Conservation (phyloP, 1,140 invertebrate species). For the Ceratitis capitata region DNA sequence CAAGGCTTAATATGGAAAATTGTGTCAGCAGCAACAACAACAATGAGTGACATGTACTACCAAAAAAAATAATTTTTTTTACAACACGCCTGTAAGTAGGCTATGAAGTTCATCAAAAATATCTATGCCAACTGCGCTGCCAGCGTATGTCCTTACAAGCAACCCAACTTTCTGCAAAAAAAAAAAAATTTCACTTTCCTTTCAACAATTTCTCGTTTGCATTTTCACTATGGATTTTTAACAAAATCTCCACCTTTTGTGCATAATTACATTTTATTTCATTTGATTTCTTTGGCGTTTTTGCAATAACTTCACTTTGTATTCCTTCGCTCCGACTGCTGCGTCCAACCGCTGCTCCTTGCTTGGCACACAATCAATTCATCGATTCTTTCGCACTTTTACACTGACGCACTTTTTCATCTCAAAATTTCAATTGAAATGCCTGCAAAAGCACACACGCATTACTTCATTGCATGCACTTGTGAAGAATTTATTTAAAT, state of each 20-base stretch:
- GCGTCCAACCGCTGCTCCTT: not conserved
- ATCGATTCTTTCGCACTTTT: slow-evolving; percentile 21
- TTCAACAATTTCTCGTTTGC: not conserved
- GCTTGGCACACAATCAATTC: not conserved
- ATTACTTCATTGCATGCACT: not conserved
- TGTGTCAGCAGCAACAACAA: slow-evolving; percentile 7
- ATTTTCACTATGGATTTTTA: not conserved
- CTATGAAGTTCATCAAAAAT: slow-evolving; percentile 51
- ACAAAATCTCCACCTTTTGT: not conserved
- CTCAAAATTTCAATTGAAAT: not conserved
- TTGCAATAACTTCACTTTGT: not conserved
- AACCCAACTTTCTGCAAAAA: not conserved
- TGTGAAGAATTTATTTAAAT: not conserved
- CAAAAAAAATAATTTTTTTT: not conserved
- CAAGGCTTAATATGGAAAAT: not conserved
- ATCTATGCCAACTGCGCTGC: slow-evolving; percentile 4
- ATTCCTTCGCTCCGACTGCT: not conserved
- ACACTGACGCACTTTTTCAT: slow-evolving; percentile 13
- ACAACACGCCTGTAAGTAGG: not conserved
- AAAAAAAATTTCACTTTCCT: slow-evolving; percentile 22
- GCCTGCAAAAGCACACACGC: not conserved
- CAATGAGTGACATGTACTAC: not conserved
- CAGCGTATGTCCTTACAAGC: not conserved
- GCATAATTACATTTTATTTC: not conserved
- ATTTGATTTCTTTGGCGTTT: not conserved